Conservation (phyloP, 1,140 invertebrate genomes). For the Papilio dardanus region DNA sequence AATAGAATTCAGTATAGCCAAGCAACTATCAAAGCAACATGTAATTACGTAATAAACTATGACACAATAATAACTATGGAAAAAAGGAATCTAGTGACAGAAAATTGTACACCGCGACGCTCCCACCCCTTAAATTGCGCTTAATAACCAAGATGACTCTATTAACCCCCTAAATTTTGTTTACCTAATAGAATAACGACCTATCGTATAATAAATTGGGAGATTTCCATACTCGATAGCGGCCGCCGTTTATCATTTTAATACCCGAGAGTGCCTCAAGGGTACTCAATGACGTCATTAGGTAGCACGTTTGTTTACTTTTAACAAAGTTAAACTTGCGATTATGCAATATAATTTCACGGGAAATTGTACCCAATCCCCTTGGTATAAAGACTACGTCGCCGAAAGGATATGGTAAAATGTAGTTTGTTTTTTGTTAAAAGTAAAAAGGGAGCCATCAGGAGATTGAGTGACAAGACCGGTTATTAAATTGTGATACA, state of each 20-base stretch:
- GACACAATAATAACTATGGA: slow-evolving; percentile 42
- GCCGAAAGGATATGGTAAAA: slow-evolving; percentile 21
- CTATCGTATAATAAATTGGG: slow-evolving; percentile 80
- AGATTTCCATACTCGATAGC: slow-evolving; percentile 80
- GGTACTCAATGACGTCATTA: slow-evolving; percentile 69
- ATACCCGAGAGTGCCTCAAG: slow-evolving; percentile 72
- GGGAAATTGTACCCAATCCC: slow-evolving; percentile 31
- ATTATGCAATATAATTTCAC: background rate
- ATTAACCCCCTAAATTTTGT: slow-evolving; percentile 77
- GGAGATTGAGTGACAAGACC: slow-evolving; percentile 67
- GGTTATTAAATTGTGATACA: slow-evolving; percentile 77
- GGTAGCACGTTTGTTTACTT: slow-evolving; percentile 45
- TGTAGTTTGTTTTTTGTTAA: slow-evolving; percentile 37
- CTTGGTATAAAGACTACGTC: slow-evolving; percentile 17
- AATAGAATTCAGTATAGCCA: background rate
- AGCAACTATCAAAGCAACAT: slow-evolving; percentile 1
- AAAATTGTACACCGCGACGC: slow-evolving; percentile 25
- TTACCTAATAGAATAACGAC: slow-evolving; percentile 81
- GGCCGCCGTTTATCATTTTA: slow-evolving; percentile 77
- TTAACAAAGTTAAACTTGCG: background rate
- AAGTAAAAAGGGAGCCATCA: slow-evolving; percentile 66
- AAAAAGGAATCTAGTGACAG: slow-evolving; percentile 37
- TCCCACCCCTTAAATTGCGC: slow-evolving; percentile 51
- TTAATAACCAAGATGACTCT: slow-evolving; percentile 74
- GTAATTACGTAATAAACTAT: slow-evolving; percentile 38